Percentiles rank a stretch among this genome's conserved stretches.
These are phyloP conservation scores for Zophobas morio DNA, from an alignment of 1,140 invertebrate genomes.

Conservation along the genomic window DNA sequence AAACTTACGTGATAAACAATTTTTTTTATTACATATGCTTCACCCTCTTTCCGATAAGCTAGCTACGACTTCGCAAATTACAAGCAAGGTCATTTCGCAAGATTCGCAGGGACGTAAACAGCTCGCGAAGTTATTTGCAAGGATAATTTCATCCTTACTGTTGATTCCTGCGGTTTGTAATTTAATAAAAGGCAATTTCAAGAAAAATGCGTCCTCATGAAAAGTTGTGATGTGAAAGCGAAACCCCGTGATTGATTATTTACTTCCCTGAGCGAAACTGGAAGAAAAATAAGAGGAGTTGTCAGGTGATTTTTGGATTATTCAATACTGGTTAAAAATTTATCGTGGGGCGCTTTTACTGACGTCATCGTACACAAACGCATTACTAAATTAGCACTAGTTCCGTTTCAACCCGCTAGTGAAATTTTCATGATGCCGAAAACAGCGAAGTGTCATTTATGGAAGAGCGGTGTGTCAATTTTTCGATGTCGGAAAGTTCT, in stretches of 20 bases:
- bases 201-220: background rate
- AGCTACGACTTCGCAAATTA: background rate
- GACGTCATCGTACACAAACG: background rate
- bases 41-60: too few relatives aligned
- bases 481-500: too few relatives aligned
- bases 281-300: background rate
- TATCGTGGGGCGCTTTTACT: background rate
- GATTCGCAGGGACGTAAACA: background rate
- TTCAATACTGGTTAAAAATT: background rate
- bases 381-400: background rate
- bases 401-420: background rate
- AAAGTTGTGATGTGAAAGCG: background rate
- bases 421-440: background rate
- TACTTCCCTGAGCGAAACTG: background rate
- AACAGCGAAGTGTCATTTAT: background rate
- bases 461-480: too few relatives aligned
- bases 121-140: background rate
- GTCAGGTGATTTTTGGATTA: background rate
- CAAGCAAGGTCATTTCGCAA: background rate
- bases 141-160: background rate
- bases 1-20: too few relatives aligned
- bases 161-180: background rate
- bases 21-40: too few relatives aligned
- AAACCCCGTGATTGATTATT: background rate
- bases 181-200: background rate